Evolutionary conservation across 1,140 invertebrate species (phyloP).

Genomic region (Drosophila pruinosa): DNA sequence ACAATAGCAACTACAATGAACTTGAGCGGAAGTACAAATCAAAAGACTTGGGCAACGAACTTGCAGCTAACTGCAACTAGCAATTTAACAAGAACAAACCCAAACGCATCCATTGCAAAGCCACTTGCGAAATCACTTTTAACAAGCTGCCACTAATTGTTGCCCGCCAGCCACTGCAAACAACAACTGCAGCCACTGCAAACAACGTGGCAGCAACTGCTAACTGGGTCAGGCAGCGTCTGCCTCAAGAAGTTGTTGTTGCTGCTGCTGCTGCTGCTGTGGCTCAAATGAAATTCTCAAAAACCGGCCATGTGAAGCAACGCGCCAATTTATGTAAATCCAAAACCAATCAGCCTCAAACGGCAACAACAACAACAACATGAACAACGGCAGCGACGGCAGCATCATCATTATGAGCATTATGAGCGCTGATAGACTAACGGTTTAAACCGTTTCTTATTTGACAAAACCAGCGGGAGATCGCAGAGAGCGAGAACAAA

Average conservation of each 20-base stretch:
- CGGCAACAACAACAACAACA: constrained; percentile 35
- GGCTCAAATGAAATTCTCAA: constrained; percentile 46
- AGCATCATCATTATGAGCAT: constrained; percentile 49
- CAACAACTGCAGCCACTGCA: constrained; percentile 4
- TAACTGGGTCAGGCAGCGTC: constrained; percentile 64
- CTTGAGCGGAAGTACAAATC: constrained; percentile 69
- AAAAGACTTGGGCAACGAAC: constrained; percentile 77
- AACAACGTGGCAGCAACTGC: constrained; percentile 8
- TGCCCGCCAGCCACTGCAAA: constrained; percentile 14
- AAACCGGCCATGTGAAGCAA: constrained; percentile 59
- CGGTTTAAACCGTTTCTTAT: constrained; percentile 60
- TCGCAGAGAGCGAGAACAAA: background rate
- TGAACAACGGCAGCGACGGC: constrained; percentile 22
- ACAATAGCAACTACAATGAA: constrained; percentile 28
- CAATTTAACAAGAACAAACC: background rate
- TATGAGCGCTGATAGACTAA: constrained; percentile 61
- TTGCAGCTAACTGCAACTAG: constrained; percentile 34
- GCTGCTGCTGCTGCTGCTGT: background rate
- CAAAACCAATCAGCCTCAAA: constrained; percentile 73
- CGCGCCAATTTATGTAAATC: constrained; percentile 78
- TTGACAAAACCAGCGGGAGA: constrained; percentile 26
- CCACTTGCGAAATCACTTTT: constrained; percentile 44
- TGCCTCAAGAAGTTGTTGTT: constrained; percentile 35
- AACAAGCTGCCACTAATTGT: constrained; percentile 43
- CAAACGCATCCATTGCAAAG: constrained; percentile 47